Evolutionary conservation across 2,113 vertebrate species (phyloP), one percentile per base, ranked within the genome.

Genomic region (Lepus timidus): DNA sequence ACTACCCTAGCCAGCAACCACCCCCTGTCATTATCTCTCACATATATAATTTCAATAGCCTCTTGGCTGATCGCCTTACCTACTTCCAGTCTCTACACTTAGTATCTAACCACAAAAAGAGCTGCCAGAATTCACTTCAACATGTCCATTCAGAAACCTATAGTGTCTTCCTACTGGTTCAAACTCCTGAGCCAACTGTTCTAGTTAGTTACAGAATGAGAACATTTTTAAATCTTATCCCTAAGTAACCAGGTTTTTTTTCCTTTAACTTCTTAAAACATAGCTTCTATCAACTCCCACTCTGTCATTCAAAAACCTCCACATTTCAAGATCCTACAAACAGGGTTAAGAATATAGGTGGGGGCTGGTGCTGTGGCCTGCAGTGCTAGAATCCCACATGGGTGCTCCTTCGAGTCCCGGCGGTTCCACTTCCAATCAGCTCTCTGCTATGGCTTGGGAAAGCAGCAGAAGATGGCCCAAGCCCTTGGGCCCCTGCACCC

Each of bases 1-100:
- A 75, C 79, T 93, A 93, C 36, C 85, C 76, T 65, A 91, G 85
- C 61, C 23, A 93, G 62, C n/a, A 93, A 84, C 81, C 85, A 83
- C 84, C 89, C 71, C 83, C 65, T 71, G 73, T 74, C 81, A 70
- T 93, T 95, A 93, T 88, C 81, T 93, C 71, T 27, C 74, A 85
- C 27, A 58, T 78, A 71, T 16, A 90, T 90, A 88, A 96, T 94
- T 96, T 91, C 95, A 96, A 85, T n/a, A 88, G 80, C 90, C 96
- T 97, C 84, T 91, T 79, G 96, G 73, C 91, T 92, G 81, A 90
- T 68, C n/a, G 6, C 75, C 67, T 93, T 92, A 93, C 58, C 94
- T 93, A 91, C 93, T 96, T 95, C 92, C 90, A 92, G 58, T 74
- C 92, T 92, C 76, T 95, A 84, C 31, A 91, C 64, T 96, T 93